Conservation (phyloP, 2,888 invertebrate species). For the Trachelus stipa region DNA sequence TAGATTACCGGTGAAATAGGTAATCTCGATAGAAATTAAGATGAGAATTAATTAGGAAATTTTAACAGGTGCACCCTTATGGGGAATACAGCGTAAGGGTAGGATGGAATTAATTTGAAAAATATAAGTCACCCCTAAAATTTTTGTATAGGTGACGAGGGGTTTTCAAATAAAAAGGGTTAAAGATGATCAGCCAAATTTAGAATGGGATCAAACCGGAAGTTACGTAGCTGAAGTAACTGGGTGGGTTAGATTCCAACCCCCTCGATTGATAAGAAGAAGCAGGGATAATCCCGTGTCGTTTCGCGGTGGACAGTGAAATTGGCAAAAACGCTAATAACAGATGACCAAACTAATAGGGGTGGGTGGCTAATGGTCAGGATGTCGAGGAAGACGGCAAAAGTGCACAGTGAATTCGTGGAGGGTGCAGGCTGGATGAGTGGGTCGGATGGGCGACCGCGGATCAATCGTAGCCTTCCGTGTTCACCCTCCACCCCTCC, state of each 20-base stretch:
- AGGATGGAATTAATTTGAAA: not conserved
- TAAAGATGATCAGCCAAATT: not conserved
- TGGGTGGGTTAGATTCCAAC: not conserved
- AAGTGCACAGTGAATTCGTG: slow-evolving; percentile 57
- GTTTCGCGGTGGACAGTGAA: slow-evolving; percentile 28
- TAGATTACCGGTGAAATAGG: not conserved
- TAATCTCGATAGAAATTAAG: not conserved
- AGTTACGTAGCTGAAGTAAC: not conserved
- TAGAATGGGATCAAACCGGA: not conserved
- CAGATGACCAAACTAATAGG: slow-evolving; percentile 45
- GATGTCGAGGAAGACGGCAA: slow-evolving; percentile 40
- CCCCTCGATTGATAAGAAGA: not conserved
- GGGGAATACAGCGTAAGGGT: not conserved
- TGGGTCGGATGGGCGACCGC: slow-evolving; percentile 49
- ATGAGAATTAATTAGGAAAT: not conserved
- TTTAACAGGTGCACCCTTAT: not conserved
- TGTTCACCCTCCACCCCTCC: slow-evolving; percentile 38
- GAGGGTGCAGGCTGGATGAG: slow-evolving; percentile 44
- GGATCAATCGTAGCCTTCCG: slow-evolving; percentile 64
- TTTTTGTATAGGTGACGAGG: rapidly evolving
- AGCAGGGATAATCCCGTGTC: not conserved
- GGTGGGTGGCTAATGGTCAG: slow-evolving; percentile 39
- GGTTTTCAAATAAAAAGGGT: not conserved
- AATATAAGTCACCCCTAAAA: not conserved
- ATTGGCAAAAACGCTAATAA: slow-evolving; percentile 49